A percentile compares a stretch with the other conserved stretches of the same genome.
phyloP scores from a whole-genome alignment of 1,140 invertebrate species.

The Platyscapa corneri region DNA sequence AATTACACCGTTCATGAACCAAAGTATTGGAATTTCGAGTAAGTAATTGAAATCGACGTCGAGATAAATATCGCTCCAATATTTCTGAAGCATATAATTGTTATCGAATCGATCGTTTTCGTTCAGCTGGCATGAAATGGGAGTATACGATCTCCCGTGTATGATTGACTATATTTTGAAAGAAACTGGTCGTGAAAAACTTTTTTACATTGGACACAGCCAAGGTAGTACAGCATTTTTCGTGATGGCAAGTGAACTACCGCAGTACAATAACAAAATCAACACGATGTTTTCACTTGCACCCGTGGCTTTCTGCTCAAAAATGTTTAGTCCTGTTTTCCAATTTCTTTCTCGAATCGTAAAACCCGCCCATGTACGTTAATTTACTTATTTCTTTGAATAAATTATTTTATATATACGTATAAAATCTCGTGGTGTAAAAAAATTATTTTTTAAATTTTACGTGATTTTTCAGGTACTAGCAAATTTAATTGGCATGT shows the following conservation, averaged over 20 bases:
- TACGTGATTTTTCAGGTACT: slow-evolving; percentile 42
- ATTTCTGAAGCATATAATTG: too few relatives aligned
- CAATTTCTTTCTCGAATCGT: slow-evolving; percentile 13
- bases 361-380: slow-evolving; percentile 41
- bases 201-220: slow-evolving; percentile 79
- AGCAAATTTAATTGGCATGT: slow-evolving; percentile 65
- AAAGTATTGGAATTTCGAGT: slow-evolving; percentile 84
- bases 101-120: background rate
- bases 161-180: slow-evolving; percentile 68
- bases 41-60: background rate
- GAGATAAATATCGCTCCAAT: too few relatives aligned
- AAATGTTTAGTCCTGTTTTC: slow-evolving; percentile 43
- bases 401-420: too few relatives aligned
- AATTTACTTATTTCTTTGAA: too few relatives aligned
- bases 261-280: slow-evolving; percentile 77
- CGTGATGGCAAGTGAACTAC: slow-evolving; percentile 70
- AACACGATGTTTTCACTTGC: slow-evolving; percentile 73
- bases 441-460: background rate
- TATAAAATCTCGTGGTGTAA: too few relatives aligned
- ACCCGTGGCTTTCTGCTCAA: slow-evolving; percentile 71
- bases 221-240: slow-evolving; percentile 80
- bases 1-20: slow-evolving; percentile 64
- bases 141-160: slow-evolving; percentile 53
- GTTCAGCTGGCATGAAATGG: slow-evolving; percentile 72
- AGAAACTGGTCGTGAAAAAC: slow-evolving; percentile 69